Evolutionary conservation across 2,888 invertebrate species (phyloP).

Genomic region (Eupithecia subfuscata): DNA sequence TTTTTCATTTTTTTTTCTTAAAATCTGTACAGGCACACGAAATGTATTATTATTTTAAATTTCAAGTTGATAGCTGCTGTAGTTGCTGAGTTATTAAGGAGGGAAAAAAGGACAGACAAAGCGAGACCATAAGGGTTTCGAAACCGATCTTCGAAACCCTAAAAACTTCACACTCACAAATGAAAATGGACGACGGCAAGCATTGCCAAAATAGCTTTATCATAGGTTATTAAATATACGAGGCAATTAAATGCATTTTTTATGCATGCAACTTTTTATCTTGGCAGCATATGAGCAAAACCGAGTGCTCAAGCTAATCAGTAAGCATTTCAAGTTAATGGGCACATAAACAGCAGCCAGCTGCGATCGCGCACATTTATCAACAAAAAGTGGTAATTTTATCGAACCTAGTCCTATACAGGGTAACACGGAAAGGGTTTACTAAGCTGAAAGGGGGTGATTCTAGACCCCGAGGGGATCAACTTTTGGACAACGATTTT

Average conservation of each 20-base stretch:
- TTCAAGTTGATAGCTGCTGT: too few relatives aligned
- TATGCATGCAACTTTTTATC: conserved; percentile 21
- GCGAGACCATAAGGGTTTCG: too few relatives aligned
- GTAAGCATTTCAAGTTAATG: conserved; percentile 79
- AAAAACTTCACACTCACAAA: not conserved
- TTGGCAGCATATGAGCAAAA: conserved; percentile 24
- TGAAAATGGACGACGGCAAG: not conserved
- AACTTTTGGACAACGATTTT: too few relatives aligned
- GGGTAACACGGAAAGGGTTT: too few relatives aligned
- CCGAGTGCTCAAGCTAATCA: conserved; percentile 45
- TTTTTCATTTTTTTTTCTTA: too few relatives aligned
- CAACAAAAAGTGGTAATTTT: conserved; percentile 81
- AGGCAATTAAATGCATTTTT: conserved; percentile 13
- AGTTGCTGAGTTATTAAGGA: too few relatives aligned
- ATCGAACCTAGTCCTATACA: conserved; percentile 53
- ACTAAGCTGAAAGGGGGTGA: too few relatives aligned
- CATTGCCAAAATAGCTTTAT: conserved; percentile 14
- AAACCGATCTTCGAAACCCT: too few relatives aligned
- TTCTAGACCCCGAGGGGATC: too few relatives aligned
- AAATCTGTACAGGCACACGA: too few relatives aligned
- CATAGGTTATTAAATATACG: conserved; percentile 5
- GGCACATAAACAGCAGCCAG: conserved; percentile 79
- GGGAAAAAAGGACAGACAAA: too few relatives aligned
- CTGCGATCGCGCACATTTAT: conserved; percentile 69
- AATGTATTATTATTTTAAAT: too few relatives aligned